Percentiles rank a stretch among this genome's conserved stretches.
Evolutionary conservation across 2,888 invertebrate species (phyloP).

Genomic region (Caenorhabditis sp.): DNA sequence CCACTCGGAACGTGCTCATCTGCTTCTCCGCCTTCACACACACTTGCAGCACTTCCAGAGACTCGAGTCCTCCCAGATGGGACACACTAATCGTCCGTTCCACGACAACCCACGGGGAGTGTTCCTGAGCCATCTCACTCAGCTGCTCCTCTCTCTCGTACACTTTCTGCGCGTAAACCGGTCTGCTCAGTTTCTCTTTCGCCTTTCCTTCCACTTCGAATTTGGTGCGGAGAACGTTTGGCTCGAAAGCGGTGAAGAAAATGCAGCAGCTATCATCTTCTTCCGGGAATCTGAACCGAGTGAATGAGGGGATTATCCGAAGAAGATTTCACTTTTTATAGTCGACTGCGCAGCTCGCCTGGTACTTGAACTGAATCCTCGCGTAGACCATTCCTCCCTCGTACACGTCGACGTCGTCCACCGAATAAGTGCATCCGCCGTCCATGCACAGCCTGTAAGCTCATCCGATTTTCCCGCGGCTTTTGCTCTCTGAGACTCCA

Average conservation of each 20-base stretch:
- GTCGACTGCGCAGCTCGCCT: conserved; percentile 71
- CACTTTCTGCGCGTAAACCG: conserved; percentile 51
- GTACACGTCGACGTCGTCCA: conserved; percentile 67
- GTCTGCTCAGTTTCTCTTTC: conserved; percentile 46
- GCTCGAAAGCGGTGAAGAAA: conserved; percentile 66
- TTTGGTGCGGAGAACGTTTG: conserved; percentile 42
- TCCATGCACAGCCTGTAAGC: conserved; percentile 69
- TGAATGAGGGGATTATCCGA: neutral
- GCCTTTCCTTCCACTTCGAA: conserved; percentile 60
- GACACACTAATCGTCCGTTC: conserved; percentile 49
- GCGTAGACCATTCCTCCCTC: conserved; percentile 69
- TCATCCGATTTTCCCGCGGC: too few species aligned
- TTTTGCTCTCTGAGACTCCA: conserved; percentile 54
- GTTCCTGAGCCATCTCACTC: conserved; percentile 55
- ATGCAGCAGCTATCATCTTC: conserved; percentile 73
- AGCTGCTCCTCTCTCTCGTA: conserved; percentile 53
- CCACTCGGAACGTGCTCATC: conserved; percentile 73
- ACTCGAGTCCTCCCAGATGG: conserved; percentile 48
- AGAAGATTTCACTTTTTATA: conserved; percentile 42
- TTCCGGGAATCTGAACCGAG: conserved; percentile 71
- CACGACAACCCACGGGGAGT: conserved; percentile 63
- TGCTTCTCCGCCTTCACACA: conserved; percentile 73
- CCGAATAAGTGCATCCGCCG: conserved; percentile 63
- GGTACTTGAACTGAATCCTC: conserved; percentile 70
- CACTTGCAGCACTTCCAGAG: conserved; percentile 65